These are phyloP conservation scores for Cirrhinus molitorella DNA, from an alignment of 2,797 vertebrate species.

Conservation along the genomic window DNA sequence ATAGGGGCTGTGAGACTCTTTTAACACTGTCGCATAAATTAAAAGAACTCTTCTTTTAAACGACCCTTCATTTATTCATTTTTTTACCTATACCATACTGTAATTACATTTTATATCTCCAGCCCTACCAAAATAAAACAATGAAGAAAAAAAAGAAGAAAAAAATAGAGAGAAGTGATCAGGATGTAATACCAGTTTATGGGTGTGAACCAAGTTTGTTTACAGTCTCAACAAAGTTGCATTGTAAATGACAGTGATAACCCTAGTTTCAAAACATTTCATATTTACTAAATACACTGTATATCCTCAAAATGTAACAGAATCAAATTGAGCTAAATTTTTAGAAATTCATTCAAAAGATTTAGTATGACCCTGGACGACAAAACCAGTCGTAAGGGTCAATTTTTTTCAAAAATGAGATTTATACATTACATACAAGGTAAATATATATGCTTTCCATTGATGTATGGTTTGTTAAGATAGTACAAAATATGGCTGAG, in stretches of 20 bases:
- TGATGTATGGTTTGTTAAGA: too few relatives aligned
- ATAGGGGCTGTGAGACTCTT: not conserved
- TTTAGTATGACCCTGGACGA: too few relatives aligned
- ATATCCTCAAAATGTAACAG: not conserved
- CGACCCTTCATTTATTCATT: not conserved
- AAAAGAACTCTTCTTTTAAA: not conserved
- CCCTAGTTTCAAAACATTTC: not conserved
- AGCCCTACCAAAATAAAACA: not conserved
- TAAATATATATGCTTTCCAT: too few relatives aligned
- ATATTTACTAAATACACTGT: not conserved
- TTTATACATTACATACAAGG: too few relatives aligned
- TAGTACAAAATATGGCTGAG: too few relatives aligned
- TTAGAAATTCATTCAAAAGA: not conserved
- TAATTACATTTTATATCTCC: not conserved
- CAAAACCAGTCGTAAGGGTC: too few relatives aligned
- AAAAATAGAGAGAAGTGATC: too few relatives aligned
- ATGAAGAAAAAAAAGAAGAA: not conserved
- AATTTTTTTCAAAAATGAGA: too few relatives aligned
- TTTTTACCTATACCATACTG: not conserved
- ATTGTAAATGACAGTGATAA: not conserved
- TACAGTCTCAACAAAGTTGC: conserved; percentile 40
- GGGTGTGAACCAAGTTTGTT: not conserved
- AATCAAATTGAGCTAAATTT: not conserved
- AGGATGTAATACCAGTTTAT: not conserved
- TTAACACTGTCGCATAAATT: not conserved